Percentiles rank a stretch among this genome's conserved stretches.
Conservation (phyloP, 2,797 vertebrate genomes). For the Poliocrania exsul region DNA sequence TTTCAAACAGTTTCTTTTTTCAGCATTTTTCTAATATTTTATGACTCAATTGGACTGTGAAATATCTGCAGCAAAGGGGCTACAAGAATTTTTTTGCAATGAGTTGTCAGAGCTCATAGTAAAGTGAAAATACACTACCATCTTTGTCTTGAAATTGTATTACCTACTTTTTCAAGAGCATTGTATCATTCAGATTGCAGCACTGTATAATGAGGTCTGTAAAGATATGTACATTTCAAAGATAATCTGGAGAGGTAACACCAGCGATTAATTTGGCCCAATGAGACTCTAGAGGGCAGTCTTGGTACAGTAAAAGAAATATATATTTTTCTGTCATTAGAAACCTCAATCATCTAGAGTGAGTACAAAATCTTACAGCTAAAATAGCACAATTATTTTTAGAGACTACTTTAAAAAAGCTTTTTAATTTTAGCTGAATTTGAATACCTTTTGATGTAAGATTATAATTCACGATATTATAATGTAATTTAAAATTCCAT, state of each 20-base stretch:
- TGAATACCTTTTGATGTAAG: neutral
- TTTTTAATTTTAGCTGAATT: neutral
- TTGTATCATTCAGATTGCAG: neutral
- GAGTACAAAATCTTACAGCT: neutral
- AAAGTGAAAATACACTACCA: neutral
- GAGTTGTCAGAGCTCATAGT: neutral
- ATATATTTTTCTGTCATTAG: neutral
- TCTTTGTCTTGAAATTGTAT: neutral
- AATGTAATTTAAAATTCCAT: neutral
- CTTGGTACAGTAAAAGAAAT: conserved; percentile 54
- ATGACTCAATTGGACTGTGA: rapidly evolving
- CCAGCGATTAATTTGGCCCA: conserved; percentile 32
- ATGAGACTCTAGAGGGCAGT: conserved; percentile 73
- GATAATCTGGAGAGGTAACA: neutral
- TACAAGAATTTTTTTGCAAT: neutral
- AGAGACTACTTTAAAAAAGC: neutral
- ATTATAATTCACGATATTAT: neutral
- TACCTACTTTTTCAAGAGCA: neutral
- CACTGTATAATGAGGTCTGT: neutral
- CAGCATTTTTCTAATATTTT: neutral
- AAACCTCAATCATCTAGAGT: neutral
- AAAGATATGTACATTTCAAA: neutral
- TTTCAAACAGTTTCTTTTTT: neutral
- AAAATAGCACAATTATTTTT: neutral
- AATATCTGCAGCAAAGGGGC: neutral